Evolutionary conservation across 1,140 invertebrate genomes (phyloP), one percentile per base, ranked within the genome.

Genomic region (Sinella curviseta): DNA sequence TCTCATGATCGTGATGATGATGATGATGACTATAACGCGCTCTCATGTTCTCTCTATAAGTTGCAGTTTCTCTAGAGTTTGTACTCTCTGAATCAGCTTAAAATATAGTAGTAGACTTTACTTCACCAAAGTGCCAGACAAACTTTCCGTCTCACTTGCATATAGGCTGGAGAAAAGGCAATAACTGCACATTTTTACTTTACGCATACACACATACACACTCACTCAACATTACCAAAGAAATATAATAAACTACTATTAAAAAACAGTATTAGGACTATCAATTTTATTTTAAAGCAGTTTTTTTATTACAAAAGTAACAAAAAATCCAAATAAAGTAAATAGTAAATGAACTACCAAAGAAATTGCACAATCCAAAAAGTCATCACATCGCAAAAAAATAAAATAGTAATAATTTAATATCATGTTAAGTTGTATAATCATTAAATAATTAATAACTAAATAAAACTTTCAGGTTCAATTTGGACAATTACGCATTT

Each of bases 11-110:
- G 16, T 65, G 8, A 33, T 70, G 65, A 70, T 70, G 65, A 70
- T 70, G 65, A 30, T 70, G 26, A 70, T 33, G 65, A 70, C 65
- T 70, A 70, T 70, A 70, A 70, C 65, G 39, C 39, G 39, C 39
- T n/a, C n/a, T 48, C 39, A 48, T 48, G 39, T 48, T 48, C 8
- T 48, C n/a, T n/a, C 8, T 48, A 48, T 48, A 20, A 48, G 39
- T 48, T 48, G 20, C 39, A 48, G 20, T 20, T n/a, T n/a, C n/a
- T n/a, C n/a, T n/a, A n/a, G n/a, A n/a, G n/a, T n/a, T n/a, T n/a
- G n/a, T n/a, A n/a, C n/a, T 8, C 39, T 48, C 8, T 8, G 39
- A 48, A 48, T 48, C 20, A 31, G 26, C 12, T 30, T 4, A 70
- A 24, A 24, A 14, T 70, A 26, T 70, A 31, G 26, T 33, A 70